Conservation (phyloP, 2,113 vertebrate genomes). For the Oceanodroma tethys region DNA sequence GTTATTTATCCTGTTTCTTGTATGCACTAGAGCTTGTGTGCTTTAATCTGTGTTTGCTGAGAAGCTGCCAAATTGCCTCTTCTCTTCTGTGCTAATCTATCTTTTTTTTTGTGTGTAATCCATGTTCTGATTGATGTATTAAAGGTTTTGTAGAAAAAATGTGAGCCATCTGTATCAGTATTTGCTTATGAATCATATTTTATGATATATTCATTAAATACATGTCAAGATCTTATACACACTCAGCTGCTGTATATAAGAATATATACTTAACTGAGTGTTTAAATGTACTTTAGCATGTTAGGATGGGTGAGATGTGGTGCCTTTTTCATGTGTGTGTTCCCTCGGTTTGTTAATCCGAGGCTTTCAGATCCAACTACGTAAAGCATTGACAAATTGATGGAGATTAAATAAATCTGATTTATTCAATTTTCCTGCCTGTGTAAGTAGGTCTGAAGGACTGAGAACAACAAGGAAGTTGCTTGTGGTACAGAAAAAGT, state of each 20-base stretch:
- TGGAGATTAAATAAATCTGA: conserved; percentile 26
- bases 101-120: conserved; percentile 20
- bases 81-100: conserved; percentile 8
- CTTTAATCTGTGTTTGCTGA: conserved; percentile 60
- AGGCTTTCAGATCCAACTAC: background rate
- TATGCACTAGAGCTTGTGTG: conserved; percentile 18
- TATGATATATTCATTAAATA: background rate
- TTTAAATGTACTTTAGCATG: background rate
- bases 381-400: background rate
- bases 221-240: background rate
- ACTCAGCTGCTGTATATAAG: background rate
- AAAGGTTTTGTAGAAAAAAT: background rate
- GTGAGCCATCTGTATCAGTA: background rate
- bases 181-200: background rate
- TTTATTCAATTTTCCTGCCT: background rate
- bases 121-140: conserved; percentile 45
- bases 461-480: background rate
- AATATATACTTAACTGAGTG: background rate
- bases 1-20: conserved; percentile 10
- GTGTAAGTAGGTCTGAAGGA: background rate
- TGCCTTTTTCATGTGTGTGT: background rate
- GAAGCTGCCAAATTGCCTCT: conserved; percentile 55
- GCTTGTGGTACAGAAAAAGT: background rate
- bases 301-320: background rate
- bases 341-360: background rate